These are phyloP conservation scores for Psilopsiagon aurifrons DNA, from an alignment of 2,113 vertebrate genomes.

Conservation along the genomic window DNA sequence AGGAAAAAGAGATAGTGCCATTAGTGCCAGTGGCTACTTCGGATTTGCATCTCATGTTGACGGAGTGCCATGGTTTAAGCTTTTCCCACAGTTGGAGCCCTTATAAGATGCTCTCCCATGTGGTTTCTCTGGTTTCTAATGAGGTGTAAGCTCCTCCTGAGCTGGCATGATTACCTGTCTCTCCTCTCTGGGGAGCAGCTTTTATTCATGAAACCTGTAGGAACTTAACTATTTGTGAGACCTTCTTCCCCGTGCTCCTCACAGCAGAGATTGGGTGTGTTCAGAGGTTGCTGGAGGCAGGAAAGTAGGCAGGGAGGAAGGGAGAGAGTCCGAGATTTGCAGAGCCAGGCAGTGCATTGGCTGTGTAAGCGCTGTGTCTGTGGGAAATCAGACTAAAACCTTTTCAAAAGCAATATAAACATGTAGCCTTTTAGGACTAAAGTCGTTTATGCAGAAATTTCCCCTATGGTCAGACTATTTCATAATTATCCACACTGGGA, in stretches of 20 bases:
- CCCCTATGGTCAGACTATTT: slow-evolving; percentile 53
- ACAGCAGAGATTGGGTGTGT: not conserved
- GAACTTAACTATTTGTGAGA: not conserved
- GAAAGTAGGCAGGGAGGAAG: not conserved
- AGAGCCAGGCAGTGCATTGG: not conserved
- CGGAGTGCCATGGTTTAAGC: not conserved
- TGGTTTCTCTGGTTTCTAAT: slow-evolving; percentile 18
- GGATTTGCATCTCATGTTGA: slow-evolving; percentile 15
- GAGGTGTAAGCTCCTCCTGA: not conserved
- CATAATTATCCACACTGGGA: slow-evolving; percentile 51
- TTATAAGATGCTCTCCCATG: not conserved
- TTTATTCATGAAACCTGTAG: not conserved
- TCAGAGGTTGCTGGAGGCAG: not conserved
- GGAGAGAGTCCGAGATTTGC: not conserved
- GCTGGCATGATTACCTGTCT: not conserved
- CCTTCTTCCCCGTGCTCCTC: not conserved
- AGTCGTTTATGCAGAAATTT: slow-evolving; percentile 59
- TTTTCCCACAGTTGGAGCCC: slow-evolving; percentile 8
- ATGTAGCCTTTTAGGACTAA: slow-evolving; percentile 38
- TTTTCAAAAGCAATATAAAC: slow-evolving; percentile 58
- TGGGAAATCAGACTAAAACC: slow-evolving; percentile 52
- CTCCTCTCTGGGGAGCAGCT: not conserved
- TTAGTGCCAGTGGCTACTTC: not conserved
- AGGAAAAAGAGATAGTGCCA: not conserved
- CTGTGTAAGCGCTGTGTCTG: slow-evolving; percentile 54